These are phyloP conservation scores for Dilophus febrilis DNA, from an alignment of 2,888 invertebrate genomes.

Conservation along the genomic window DNA sequence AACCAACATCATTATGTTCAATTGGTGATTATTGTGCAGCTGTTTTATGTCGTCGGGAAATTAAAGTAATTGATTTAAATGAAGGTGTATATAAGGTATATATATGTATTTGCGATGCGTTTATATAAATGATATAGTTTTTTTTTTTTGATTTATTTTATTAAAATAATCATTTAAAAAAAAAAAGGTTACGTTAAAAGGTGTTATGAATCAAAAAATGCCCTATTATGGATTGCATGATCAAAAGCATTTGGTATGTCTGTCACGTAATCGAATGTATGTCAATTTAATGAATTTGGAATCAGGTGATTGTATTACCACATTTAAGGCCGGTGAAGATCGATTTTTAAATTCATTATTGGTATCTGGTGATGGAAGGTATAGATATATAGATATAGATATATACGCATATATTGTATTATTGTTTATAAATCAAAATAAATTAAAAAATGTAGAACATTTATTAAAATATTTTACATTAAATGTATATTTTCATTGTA, in stretches of 20 bases:
- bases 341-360: slow-evolving; percentile 74
- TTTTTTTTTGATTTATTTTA: not conserved
- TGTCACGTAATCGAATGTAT: slow-evolving; percentile 76
- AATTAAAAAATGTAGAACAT: not conserved
- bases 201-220: slow-evolving; percentile 88
- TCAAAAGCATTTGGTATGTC: slow-evolving; percentile 53
- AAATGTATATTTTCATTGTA: slow-evolving; percentile 1
- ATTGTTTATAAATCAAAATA: not conserved
- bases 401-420: not conserved
- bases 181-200: slow-evolving; percentile 49
- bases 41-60: slow-evolving; percentile 64
- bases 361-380: slow-evolving; percentile 77
- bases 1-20: slow-evolving; percentile 61
- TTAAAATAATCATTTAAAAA: not conserved
- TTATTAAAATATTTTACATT: too few species aligned
- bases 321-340: slow-evolving; percentile 82
- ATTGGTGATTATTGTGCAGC: slow-evolving; percentile 61
- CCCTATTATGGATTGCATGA: slow-evolving; percentile 77
- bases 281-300: slow-evolving; percentile 74
- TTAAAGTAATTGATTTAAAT: slow-evolving; percentile 63
- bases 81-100: slow-evolving; percentile 38
- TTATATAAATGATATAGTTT: not conserved
- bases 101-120: not conserved
- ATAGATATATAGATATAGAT: slow-evolving; percentile 9
- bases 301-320: slow-evolving; percentile 47